phyloP scores from a whole-genome alignment of 2,113 vertebrate genomes.

The Mellivora capensis region DNA sequence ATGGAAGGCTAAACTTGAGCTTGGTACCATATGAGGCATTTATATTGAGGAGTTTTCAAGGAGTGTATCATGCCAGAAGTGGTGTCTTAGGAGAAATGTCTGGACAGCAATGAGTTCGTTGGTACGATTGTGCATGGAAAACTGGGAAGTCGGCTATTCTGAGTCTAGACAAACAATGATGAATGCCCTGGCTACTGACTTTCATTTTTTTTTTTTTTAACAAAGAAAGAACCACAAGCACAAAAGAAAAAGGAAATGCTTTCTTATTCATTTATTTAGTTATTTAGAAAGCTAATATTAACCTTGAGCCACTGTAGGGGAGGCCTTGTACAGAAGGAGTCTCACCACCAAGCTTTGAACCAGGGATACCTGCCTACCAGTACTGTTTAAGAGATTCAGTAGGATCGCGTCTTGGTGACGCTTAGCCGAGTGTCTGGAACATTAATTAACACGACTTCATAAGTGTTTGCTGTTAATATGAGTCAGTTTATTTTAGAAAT shows the following conservation, averaged over 20 bases:
- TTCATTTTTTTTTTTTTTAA: neutral
- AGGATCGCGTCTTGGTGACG: neutral
- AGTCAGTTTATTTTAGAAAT: neutral
- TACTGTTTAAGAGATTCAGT: neutral
- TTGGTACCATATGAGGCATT: neutral
- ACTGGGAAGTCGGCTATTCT: neutral
- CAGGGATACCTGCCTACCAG: neutral
- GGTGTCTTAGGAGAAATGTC: neutral
- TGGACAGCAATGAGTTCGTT: neutral
- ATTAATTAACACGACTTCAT: neutral
- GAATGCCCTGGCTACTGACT: neutral
- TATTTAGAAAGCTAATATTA: neutral
- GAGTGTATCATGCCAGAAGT: neutral
- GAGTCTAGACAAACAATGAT: neutral
- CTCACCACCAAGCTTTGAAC: neutral
- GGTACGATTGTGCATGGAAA: neutral
- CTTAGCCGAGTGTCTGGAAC: neutral
- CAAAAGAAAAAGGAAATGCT: neutral
- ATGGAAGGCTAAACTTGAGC: neutral
- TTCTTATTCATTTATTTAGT: neutral
- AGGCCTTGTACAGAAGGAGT: neutral
- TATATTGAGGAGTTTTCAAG: neutral
- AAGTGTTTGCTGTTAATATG: neutral
- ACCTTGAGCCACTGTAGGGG: neutral
- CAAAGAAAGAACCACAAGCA: neutral